phyloP scores from a whole-genome alignment of 2,113 vertebrate genomes.

The Cyanoderma ruficeps region DNA sequence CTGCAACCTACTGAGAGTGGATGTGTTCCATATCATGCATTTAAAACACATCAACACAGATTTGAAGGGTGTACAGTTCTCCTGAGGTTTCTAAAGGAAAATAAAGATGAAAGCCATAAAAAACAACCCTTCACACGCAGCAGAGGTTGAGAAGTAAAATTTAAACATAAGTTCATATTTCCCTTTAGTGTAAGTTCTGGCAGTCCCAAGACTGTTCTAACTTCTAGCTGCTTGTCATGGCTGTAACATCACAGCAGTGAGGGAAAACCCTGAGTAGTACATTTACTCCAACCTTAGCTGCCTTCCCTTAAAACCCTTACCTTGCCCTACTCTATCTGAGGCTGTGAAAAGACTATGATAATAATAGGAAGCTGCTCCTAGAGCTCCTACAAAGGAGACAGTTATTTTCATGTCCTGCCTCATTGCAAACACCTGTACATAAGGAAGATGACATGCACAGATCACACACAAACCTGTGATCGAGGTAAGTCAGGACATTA shows the following conservation, averaged over 20 bases:
- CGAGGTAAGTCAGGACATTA: neutral
- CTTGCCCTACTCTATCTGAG: neutral
- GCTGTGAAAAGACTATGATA: neutral
- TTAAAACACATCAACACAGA: constrained; percentile 11
- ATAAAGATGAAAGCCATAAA: neutral
- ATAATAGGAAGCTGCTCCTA: neutral
- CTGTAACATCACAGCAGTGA: neutral
- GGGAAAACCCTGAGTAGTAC: neutral
- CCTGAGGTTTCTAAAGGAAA: constrained; percentile 3
- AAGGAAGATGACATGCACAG: neutral
- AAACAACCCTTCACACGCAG: neutral
- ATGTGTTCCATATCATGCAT: neutral
- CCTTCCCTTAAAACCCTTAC: neutral
- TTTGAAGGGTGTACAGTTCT: neutral
- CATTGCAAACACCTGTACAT: neutral
- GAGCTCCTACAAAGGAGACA: neutral
- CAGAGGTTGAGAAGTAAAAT: neutral
- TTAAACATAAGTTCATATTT: neutral
- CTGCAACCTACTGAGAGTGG: neutral
- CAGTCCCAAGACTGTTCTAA: neutral
- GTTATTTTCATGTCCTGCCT: neutral
- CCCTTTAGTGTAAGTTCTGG: neutral
- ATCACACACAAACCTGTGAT: neutral
- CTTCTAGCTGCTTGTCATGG: neutral
- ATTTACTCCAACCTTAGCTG: neutral